Evolutionary conservation across 2,888 invertebrate genomes (phyloP), one percentile per base, ranked within the genome.

Genomic region (Rhaphigaster nebulosa): DNA sequence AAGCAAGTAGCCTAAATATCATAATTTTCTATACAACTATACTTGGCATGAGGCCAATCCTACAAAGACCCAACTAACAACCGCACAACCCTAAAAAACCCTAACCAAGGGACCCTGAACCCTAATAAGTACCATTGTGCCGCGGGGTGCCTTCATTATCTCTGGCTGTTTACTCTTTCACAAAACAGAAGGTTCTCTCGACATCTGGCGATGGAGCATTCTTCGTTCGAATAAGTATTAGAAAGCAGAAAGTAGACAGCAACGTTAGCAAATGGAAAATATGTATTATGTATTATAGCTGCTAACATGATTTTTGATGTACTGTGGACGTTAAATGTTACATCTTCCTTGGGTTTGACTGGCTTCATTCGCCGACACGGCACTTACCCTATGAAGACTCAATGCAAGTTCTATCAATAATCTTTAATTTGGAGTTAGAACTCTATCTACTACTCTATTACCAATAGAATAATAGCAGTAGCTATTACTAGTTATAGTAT

Each of bases 61-160:
- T 29, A 29, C 38, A 5, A 76, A 20, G 34, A 38, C 70, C 34
- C 45, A 50, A 50, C 23, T n/a, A 45, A 80, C 41, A 26, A 84
- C 84, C 26, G 15, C 2, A 26, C n/a, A n/a, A n/a, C 45, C 45
- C 20, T 45, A 0, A 1, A 80, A 84, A 50, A 50, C 70, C 34
- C 70, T 76, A 84, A 15, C 26, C 26, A 45, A 45, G 45, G 26
- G 20, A 80, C 80, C 26, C 20, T 5, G 80, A 41, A 80, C 84
- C 45, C 84, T 84, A 84, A 84, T 84, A 84, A 84, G 84, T 50
- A 84, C 45, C n/a, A 84, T 84, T 84, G 45, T 76, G 34, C 45
- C 41, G 13, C 26, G 26, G 84, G 26, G 45, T 84, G 84, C 84
- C 84, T 84, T 84, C 45, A 84, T 45, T 84, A 50, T 45, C 41